Conservation (phyloP, 1,140 invertebrate genomes). For the Calycopis cecrops region DNA sequence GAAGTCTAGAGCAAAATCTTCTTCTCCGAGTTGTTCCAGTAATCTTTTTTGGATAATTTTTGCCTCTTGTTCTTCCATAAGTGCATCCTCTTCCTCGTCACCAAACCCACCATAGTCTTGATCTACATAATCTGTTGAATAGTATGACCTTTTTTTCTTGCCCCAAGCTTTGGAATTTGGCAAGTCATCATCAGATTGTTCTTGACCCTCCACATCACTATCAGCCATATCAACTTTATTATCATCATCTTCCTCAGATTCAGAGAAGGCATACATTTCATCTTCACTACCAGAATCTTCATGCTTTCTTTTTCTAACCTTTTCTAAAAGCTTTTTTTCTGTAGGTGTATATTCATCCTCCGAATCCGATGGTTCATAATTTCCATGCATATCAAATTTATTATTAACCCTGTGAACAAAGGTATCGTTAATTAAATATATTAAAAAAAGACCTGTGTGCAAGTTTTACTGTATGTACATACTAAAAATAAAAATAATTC, state of each 20-base stretch:
- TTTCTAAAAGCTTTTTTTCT: constrained; percentile 79
- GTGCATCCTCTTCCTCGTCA: constrained; percentile 83
- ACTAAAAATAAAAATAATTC: too few species aligned
- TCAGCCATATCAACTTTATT: constrained; percentile 73
- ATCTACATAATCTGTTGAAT: constrained; percentile 92
- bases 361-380: constrained; percentile 81
- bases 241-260: constrained; percentile 70
- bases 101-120: constrained; percentile 86
- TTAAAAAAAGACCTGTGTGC: too few species aligned
- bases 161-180: constrained; percentile 92
- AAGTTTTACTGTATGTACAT: too few species aligned
- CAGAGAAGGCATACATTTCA: constrained; percentile 80
- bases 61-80: constrained; percentile 90
- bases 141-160: constrained; percentile 84
- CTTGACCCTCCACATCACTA: constrained; percentile 84
- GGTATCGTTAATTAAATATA: not conserved
- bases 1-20: constrained; percentile 86
- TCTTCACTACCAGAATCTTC: constrained; percentile 79
- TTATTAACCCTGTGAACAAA: constrained; percentile 56
- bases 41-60: constrained; percentile 86
- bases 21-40: constrained; percentile 85
- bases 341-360: constrained; percentile 82
- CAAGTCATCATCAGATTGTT: constrained; percentile 80
- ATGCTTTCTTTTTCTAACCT: constrained; percentile 74
- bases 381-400: constrained; percentile 61